Conservation (phyloP, 2,888 invertebrate genomes). For the Drosophila cognata region DNA sequence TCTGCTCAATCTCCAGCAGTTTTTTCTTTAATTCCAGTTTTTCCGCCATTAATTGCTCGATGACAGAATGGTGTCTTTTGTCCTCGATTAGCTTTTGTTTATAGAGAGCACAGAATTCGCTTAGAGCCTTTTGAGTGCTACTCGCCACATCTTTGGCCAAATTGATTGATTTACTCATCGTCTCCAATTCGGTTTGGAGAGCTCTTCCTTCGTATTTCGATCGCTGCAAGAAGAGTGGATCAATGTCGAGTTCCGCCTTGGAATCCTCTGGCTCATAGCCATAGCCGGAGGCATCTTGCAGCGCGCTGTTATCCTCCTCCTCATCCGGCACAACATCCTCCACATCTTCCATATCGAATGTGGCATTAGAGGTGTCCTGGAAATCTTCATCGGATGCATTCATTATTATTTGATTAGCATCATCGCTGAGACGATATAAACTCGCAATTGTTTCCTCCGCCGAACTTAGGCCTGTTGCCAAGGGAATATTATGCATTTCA, state of each 20-base stretch:
- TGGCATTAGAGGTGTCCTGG: constrained; percentile 55
- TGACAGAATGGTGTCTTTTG: constrained; percentile 60
- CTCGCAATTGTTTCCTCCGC: constrained; percentile 69
- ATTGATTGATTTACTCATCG: constrained; percentile 41
- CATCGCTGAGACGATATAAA: constrained; percentile 64
- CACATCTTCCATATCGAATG: constrained; percentile 64
- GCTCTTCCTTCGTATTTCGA: constrained; percentile 19
- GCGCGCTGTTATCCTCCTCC: constrained; percentile 56
- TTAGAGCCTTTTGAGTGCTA: constrained; percentile 41
- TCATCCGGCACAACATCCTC: constrained; percentile 69
- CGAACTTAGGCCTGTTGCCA: constrained; percentile 59
- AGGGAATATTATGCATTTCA: constrained; percentile 65
- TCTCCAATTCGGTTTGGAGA: constrained; percentile 47
- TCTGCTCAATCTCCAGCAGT: constrained; percentile 64
- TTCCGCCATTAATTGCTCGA: constrained; percentile 64
- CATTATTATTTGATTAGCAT: constrained; percentile 59
- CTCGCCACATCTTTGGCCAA: constrained; percentile 41
- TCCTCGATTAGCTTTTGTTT: constrained; percentile 65
- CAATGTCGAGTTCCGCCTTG: constrained; percentile 50
- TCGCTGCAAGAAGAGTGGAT: constrained; percentile 61
- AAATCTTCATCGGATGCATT: constrained; percentile 66
- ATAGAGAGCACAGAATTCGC: constrained; percentile 60
- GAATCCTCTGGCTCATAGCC: constrained; percentile 61
- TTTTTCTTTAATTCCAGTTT: constrained; percentile 64
- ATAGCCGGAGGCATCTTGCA: constrained; percentile 55